phyloP scores from a whole-genome alignment of 2,888 invertebrate species.

The Pterostichus niger region DNA sequence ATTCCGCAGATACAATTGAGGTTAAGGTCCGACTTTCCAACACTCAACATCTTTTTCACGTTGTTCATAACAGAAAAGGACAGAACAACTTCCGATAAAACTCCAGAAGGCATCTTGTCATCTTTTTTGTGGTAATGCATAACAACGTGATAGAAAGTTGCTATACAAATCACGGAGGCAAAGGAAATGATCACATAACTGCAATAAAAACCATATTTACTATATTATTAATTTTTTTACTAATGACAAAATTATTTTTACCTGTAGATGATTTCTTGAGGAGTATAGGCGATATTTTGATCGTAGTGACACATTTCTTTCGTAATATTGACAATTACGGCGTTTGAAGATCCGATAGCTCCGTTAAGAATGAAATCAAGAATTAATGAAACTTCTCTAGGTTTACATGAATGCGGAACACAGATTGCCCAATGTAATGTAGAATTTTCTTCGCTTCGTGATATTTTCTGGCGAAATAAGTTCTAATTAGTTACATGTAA shows the following conservation, averaged over 20 bases:
- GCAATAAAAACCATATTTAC: slow-evolving; percentile 44
- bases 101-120: slow-evolving; percentile 68
- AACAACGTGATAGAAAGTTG: slow-evolving; percentile 72
- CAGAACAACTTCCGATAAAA: slow-evolving; percentile 71
- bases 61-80: slow-evolving; percentile 83
- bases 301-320: slow-evolving; percentile 71
- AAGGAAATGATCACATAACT: slow-evolving; percentile 72
- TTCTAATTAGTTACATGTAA: neutral
- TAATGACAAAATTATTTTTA: slow-evolving; percentile 70
- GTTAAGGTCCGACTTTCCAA: slow-evolving; percentile 80
- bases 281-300: slow-evolving; percentile 73
- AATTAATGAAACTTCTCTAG: slow-evolving; percentile 79
- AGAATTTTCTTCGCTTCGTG: slow-evolving; percentile 71
- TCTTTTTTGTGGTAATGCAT: slow-evolving; percentile 69
- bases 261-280: slow-evolving; percentile 75
- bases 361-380: slow-evolving; percentile 74
- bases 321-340: slow-evolving; percentile 70
- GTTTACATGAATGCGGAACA: slow-evolving; percentile 81
- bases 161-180: slow-evolving; percentile 70
- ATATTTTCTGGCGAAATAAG: slow-evolving; percentile 34
- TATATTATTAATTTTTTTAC: neutral
- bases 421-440: slow-evolving; percentile 83
- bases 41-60: slow-evolving; percentile 80
- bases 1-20: slow-evolving; percentile 81
- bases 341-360: slow-evolving; percentile 69